Evolutionary conservation across 1,140 invertebrate genomes (phyloP).

Genomic region (honey bee (Apis mellifera)): Amel_HAv3.1 CM009941.2:1622001-1622500

Average conservation of each 20-base stretch:
- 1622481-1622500: not conserved
- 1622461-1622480: slow-evolving; percentile 67
- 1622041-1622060: slow-evolving; percentile 69
- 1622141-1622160: too few relatives aligned
- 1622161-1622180: too few relatives aligned
- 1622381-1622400: slow-evolving; percentile 70
- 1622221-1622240: too few relatives aligned
- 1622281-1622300: too few relatives aligned
- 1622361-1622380: slow-evolving; percentile 53
- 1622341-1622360: slow-evolving; percentile 73
- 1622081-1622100: too few relatives aligned
- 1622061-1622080: slow-evolving; percentile 66
- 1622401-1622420: slow-evolving; percentile 59
- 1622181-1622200: too few relatives aligned
- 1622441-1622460: slow-evolving; percentile 56
- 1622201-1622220: too few relatives aligned
- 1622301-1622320: too few relatives aligned
- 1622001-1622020: slow-evolving; percentile 61
- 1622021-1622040: slow-evolving; percentile 64
- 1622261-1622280: too few relatives aligned
- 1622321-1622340: slow-evolving; percentile 69
- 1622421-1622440: slow-evolving; percentile 60
- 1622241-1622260: too few relatives aligned
- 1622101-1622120: too few relatives aligned
- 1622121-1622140: too few relatives aligned